A percentile compares a stretch with the other conserved stretches of the same genome.
phyloP scores from a whole-genome alignment of 1,140 invertebrate genomes.

The Spodoptera litura region DNA sequence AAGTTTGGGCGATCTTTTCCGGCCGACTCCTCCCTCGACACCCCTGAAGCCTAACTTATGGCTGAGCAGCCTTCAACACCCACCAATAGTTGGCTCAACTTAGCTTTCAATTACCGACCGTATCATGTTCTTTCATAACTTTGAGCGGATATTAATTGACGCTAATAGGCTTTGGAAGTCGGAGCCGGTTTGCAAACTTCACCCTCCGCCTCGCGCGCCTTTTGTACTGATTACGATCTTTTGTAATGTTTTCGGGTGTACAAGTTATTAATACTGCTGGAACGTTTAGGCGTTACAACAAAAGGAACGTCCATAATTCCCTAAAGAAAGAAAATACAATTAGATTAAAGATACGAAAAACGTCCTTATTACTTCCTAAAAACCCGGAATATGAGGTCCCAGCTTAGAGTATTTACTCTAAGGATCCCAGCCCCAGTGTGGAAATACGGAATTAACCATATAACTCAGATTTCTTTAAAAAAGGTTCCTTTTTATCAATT shows the following conservation, averaged over 20 bases:
- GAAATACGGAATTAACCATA: neutral
- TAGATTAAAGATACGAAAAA: too few species aligned
- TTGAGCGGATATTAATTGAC: conserved; percentile 13
- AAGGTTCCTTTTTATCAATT: conserved; percentile 6
- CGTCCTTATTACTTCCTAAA: too few species aligned
- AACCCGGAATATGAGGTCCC: neutral
- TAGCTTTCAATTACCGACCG: conserved; percentile 31
- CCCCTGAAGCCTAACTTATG: neutral
- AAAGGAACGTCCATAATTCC: too few species aligned
- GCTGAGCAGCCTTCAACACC: neutral
- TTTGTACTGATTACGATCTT: conserved; percentile 16
- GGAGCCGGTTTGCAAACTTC: conserved; percentile 14
- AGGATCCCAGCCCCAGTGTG: neutral
- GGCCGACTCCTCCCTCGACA: neutral
- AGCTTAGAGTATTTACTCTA: too few species aligned
- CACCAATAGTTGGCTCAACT: conserved; percentile 19
- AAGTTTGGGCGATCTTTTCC: neutral
- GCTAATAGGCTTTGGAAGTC: conserved; percentile 19
- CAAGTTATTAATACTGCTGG: neutral
- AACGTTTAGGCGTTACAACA: neutral
- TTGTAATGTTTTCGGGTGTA: conserved; percentile 5
- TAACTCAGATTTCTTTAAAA: neutral
- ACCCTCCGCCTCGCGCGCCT: neutral
- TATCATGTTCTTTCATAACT: conserved; percentile 42
- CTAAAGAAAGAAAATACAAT: too few species aligned